phyloP scores from a whole-genome alignment of 2,113 vertebrate species.

The Psilopogon haemacephalus region DNA sequence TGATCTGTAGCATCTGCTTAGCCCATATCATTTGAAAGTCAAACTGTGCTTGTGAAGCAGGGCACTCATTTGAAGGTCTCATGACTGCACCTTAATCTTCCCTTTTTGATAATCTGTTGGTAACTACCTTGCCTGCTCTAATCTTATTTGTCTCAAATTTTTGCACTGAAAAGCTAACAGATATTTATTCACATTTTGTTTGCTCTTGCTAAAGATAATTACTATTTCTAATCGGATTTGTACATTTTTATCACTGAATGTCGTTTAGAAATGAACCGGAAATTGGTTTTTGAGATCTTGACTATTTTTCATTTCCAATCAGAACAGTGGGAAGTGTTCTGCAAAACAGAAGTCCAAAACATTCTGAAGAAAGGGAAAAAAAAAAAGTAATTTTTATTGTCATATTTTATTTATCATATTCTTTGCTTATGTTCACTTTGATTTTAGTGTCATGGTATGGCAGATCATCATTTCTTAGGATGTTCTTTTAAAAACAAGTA shows the following conservation, averaged over 20 bases:
- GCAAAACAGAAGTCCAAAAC: not conserved
- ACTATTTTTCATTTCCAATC: not conserved
- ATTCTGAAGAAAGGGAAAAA: not conserved
- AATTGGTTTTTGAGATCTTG: not conserved
- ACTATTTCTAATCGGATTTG: not conserved
- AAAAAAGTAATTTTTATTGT: not conserved
- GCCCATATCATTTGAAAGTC: not conserved
- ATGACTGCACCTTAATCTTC: not conserved
- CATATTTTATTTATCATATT: too few species aligned
- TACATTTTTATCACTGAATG: not conserved
- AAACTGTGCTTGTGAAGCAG: not conserved
- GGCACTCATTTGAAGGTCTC: not conserved
- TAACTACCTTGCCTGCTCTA: not conserved
- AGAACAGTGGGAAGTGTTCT: not conserved
- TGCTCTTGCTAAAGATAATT: not conserved
- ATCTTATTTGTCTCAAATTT: not conserved
- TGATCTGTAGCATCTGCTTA: conserved; percentile 14
- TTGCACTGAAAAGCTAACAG: not conserved
- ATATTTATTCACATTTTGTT: not conserved
- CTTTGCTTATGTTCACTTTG: not conserved
- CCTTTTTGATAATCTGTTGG: not conserved
- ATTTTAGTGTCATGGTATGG: not conserved
- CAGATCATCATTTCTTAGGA: not conserved
- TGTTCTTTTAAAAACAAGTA: not conserved
- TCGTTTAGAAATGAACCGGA: not conserved